Conservation (phyloP, 2,113 vertebrate species). For the Cyanocitta stelleri region DNA sequence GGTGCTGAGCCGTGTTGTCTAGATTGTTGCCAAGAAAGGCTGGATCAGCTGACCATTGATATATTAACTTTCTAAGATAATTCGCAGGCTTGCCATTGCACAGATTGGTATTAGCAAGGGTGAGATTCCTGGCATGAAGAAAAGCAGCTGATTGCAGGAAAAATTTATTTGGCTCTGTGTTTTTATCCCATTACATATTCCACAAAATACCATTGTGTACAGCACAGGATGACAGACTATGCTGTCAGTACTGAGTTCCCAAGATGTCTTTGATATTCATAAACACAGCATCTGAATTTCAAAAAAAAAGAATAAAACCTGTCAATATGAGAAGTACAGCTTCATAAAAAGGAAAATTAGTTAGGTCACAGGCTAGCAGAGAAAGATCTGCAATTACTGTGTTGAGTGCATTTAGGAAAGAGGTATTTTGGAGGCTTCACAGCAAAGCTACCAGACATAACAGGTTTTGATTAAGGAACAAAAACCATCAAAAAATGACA, state of each 20-base stretch:
- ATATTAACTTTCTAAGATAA: not conserved
- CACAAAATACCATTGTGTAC: not conserved
- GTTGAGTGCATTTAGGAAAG: not conserved
- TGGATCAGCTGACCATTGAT: not conserved
- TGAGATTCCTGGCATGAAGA: not conserved
- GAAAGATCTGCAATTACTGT: not conserved
- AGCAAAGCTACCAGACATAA: not conserved
- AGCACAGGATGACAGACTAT: not conserved
- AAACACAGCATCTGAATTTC: not conserved
- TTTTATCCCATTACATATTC: not conserved
- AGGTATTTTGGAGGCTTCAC: not conserved
- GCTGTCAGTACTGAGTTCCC: not conserved
- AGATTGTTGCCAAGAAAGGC: not conserved
- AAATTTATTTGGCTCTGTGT: not conserved
- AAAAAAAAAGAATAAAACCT: not conserved
- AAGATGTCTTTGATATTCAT: conserved; percentile 48
- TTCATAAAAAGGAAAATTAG: conserved; percentile 11
- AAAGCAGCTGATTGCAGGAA: not conserved
- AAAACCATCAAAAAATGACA: not conserved
- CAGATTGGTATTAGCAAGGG: not conserved
- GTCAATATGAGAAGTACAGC: not conserved
- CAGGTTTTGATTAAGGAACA: not conserved
- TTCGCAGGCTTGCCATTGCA: not conserved
- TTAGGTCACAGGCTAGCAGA: not conserved
- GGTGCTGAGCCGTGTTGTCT: not conserved